Evolutionary conservation across 2,888 invertebrate genomes (phyloP), one percentile per base, ranked within the genome.

Genomic region (Volucella zonaria): DNA sequence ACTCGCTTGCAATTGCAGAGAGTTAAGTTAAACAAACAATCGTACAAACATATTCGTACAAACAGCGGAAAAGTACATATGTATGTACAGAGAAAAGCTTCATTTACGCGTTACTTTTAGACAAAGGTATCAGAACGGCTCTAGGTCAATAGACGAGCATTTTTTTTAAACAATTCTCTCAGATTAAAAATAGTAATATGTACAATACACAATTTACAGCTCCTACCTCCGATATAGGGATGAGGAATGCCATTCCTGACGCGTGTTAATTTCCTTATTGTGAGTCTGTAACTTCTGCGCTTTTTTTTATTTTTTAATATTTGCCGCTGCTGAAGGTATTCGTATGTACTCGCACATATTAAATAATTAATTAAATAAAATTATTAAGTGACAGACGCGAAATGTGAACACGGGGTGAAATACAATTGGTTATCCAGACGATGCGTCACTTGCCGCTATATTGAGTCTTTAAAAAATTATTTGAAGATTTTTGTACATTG

Each of bases 221-320:
- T 76, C 62, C 14, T 86, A 87, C 87, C 87, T 87, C 86, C 8
- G 86, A 68, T 62, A 87, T 86, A 45, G 87, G 62, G 62, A 66
- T 75, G 31, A 87, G 80, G 67, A 87, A 87, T 49, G 87, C 87
- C 87, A 87, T 87, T 70, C 23, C 42, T 15, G 56, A 38, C 67
- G 66, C 54, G n/a, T 9, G 18, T 40, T 52, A 42, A 61, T 45
- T 54, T 80, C 58, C 74, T 64, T 75, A 70, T 75, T 42, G 9
- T 11, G 2, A 59, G 10, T 54, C 8, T 66, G 10, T 45, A 58
- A 51, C 31, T 61, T 38, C 11, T 51, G 40, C 49, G 1, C 10
- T 42, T 51, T 42, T 56, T 47, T 68, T 45, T 23, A 23, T 43
- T 31, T 23, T 8, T 12, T 54, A 43, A 47, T 52, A 3, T 61